Base-by-base conservation (phyloP, 2,113 vertebrate species). In the Tachysurus fulvidraco region DNA sequence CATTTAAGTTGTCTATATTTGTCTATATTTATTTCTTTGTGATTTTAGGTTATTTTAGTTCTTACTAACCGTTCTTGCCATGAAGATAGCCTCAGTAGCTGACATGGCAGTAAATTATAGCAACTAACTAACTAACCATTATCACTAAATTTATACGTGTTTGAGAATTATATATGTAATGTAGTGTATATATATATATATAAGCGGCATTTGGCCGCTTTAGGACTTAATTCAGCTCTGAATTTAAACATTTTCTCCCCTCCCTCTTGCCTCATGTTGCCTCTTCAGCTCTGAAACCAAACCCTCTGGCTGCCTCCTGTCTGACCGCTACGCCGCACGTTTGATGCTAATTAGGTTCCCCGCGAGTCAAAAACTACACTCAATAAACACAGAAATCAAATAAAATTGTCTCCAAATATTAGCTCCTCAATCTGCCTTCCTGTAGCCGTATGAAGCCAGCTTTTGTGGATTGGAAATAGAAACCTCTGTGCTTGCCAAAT, bases 341-440 rank as follows among this genome's bases (percentile, higher is more conserved):
- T 92, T 92, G 91, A 94, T 93, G 90, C 93, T 92, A 93, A 93
- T 93, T 89, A 89, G 89, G 87, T 89, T 83, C 62, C 90, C 86
- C 88, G 83, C 88, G 85, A 91, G 88, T 91, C 88, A 91, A 88
- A 93, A 93, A 93, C 92, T 89, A 93, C 83, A 86, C 91, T 94
- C 88, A 85, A 89, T 89, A 95, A 94, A 95, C 91, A 93, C 88
- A 91, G 88, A 93, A 95, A 94, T 95, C 93, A 92, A 94, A 93
- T 92, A 90, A 89, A 93, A 94, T 92, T 91, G 94, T 93, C 93
- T 94, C 88, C 87, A 94, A 94, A 95, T 95, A 93, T 95, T 94
- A 93, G 90, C 91, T 91, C 88, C 90, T 90, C 91, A 87, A 87
- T 92, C 89, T 89, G 60, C 88, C 91, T 92, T 88, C 90, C 92